Evolutionary conservation across 2,888 invertebrate genomes (phyloP).

Genomic region (Aethes cnicana): DNA sequence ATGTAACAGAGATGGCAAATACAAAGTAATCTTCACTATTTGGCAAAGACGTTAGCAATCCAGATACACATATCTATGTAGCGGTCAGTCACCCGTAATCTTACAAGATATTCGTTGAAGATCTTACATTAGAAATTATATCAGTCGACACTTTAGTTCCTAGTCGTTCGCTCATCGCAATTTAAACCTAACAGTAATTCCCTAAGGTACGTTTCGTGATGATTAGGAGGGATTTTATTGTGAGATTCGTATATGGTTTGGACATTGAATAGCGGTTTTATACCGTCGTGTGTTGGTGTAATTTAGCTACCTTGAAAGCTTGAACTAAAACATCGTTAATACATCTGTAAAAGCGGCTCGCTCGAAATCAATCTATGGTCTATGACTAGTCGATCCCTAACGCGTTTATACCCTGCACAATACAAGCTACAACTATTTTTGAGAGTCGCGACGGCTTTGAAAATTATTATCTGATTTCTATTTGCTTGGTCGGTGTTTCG

Average conservation of each 20-base stretch:
- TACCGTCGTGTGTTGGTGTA: neutral
- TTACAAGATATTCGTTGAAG: slow-evolving; percentile 46
- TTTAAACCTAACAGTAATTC: slow-evolving; percentile 7
- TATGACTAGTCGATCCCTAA: slow-evolving; percentile 13
- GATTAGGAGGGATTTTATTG: neutral
- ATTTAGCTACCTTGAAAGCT: too few species aligned
- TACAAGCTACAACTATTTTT: slow-evolving; percentile 18
- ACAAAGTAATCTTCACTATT: neutral
- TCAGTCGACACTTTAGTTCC: slow-evolving; percentile 33
- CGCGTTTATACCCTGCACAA: slow-evolving; percentile 28
- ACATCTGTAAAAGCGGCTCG: neutral
- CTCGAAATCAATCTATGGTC: slow-evolving; percentile 9
- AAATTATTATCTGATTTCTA: neutral
- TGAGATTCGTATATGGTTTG: slow-evolving; percentile 2
- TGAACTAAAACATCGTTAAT: too few species aligned
- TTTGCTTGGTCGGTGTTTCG: neutral
- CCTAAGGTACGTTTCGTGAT: slow-evolving; percentile 29
- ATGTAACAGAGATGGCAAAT: too few species aligned
- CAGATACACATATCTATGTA: slow-evolving; percentile 2
- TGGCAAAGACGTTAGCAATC: neutral
- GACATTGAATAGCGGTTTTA: too few species aligned
- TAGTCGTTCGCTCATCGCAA: slow-evolving; percentile 10
- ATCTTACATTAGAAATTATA: slow-evolving; percentile 51
- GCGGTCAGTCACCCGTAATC: slow-evolving; percentile 20
- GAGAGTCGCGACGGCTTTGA: neutral